Conservation (phyloP, 2,797 vertebrate genomes). For the Zenarchopterus dispar region DNA sequence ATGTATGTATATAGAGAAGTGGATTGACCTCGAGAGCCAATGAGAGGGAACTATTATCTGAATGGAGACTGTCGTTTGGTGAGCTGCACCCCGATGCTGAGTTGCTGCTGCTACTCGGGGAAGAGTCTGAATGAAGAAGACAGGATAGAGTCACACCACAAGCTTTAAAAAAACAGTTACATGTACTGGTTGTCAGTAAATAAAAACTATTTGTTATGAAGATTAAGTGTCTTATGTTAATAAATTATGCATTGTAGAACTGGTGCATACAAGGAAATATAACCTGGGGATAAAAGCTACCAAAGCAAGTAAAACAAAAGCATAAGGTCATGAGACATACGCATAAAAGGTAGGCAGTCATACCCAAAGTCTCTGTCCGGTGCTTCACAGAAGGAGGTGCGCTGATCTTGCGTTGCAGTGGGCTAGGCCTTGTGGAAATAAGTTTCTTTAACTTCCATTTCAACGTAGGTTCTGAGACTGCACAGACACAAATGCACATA, state of each 20-base stretch:
- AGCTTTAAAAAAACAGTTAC: neutral
- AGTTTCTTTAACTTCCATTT: slow-evolving; percentile 90
- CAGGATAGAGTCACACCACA: slow-evolving; percentile 3
- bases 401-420: slow-evolving; percentile 88
- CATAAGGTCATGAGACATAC: neutral
- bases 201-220: neutral
- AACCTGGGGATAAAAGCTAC: neutral
- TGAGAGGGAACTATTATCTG: slow-evolving; percentile 80
- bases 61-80: slow-evolving; percentile 85
- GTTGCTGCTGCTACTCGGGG: slow-evolving; percentile 88
- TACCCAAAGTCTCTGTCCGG: slow-evolving; percentile 84
- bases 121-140: slow-evolving; percentile 81
- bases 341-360: slow-evolving; percentile 24
- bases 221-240: neutral
- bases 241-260: neutral
- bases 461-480: slow-evolving; percentile 92
- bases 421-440: slow-evolving; percentile 87
- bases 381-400: slow-evolving; percentile 87
- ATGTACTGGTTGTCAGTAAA: neutral
- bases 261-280: slow-evolving; percentile 5
- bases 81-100: slow-evolving; percentile 88
- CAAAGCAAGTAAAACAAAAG: slow-evolving; percentile 7
- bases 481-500: neutral
- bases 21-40: slow-evolving; percentile 82
- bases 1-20: neutral